A percentile compares a stretch with the other conserved stretches of the same genome.
These are phyloP conservation scores for Danio kyathit DNA, from an alignment of 2,797 vertebrate genomes.

Conservation along the genomic window DNA sequence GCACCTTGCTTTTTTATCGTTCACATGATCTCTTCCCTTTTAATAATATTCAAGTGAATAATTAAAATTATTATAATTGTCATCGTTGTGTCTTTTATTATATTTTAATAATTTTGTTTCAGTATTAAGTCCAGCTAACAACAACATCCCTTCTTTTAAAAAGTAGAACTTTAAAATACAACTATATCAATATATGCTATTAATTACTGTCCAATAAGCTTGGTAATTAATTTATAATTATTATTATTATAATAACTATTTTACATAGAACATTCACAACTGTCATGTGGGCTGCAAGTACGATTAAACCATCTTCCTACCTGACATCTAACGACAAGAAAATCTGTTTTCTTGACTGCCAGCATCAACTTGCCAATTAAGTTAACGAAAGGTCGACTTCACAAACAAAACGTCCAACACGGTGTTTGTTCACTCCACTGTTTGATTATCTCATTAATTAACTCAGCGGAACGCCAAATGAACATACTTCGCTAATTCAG, in stretches of 20 bases:
- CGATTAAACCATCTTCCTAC: too few relatives aligned
- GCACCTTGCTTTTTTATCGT: background rate
- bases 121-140: too few relatives aligned
- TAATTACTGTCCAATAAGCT: too few relatives aligned
- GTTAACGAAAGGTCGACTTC: constrained; percentile 13
- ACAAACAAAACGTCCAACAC: background rate
- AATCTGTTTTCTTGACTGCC: background rate
- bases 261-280: too few relatives aligned
- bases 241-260: too few relatives aligned
- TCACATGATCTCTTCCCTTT: background rate
- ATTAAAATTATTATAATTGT: background rate
- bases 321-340: background rate
- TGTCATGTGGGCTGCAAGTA: too few relatives aligned
- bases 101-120: too few relatives aligned
- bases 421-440: background rate
- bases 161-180: too few relatives aligned
- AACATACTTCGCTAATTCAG: constrained; percentile 7
- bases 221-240: too few relatives aligned
- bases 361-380: background rate
- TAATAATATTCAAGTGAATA: background rate
- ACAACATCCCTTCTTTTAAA: too few relatives aligned
- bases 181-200: too few relatives aligned
- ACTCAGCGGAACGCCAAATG: constrained; percentile 21
- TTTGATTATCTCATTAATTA: constrained; percentile 34
- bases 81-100: too few relatives aligned